Base-by-base conservation (phyloP, 2,888 invertebrate species). In the Zygogramma bicolorata region DNA sequence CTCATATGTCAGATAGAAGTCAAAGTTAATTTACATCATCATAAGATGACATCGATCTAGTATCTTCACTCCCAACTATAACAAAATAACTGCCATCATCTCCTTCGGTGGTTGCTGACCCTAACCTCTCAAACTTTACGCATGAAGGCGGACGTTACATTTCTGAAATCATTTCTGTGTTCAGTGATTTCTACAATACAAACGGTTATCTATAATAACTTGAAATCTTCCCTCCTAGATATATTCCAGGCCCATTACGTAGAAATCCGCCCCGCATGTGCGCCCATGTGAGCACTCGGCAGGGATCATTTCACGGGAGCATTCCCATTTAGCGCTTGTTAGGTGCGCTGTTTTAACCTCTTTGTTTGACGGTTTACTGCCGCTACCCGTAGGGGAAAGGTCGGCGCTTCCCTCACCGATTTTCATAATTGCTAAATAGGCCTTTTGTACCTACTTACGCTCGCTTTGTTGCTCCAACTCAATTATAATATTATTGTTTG, bases 251-350 rank as follows among this genome's bases (percentile, higher is more conserved):
- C n/a, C 3, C 3, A 25, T 4, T 10, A 34, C 15, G 13, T 34
- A 27, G 13, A 8, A 10, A 10, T 18, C n/a, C 15, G 8, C 40
- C 8, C 13, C 53, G 31, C 46, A 57, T 31, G 63, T 42, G 60
- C 70, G 70, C 60, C 65, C 38, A 60, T 70, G 80, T 77, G 80
- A 80, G 80, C 81, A 81, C 78, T 78, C 78, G 78, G 79, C 79
- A 74, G 77, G 84, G 82, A 84, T 84, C 82, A 82, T 85, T 84
- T 83, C 77, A 81, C 80, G 77, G 80, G 76, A 76, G 78, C 81
- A 79, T 81, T 80, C 80, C 82, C 82, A 81, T 84, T 84, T 85
- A 84, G 83, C 82, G 84, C 84, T 84, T 84, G 84, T 84, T 85
- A 84, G 82, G 81, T 81, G 80, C 74, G 81, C 81, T 79, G 81